These are phyloP conservation scores for Sinonovacula constricta DNA, from an alignment of 1,140 invertebrate genomes.

Conservation along the genomic window DNA sequence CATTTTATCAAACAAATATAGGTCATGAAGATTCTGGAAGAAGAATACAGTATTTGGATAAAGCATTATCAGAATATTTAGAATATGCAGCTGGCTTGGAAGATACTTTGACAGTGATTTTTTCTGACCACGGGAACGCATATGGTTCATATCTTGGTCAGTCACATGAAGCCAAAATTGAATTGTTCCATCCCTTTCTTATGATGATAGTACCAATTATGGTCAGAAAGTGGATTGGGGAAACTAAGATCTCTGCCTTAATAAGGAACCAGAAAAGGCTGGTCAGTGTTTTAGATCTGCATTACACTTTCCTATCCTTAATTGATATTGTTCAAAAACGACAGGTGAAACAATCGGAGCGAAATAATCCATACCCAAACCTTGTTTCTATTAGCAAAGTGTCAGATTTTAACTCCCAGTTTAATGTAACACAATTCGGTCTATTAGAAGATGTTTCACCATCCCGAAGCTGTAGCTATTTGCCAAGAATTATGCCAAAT, in stretches of 20 bases:
- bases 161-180: slow-evolving; percentile 65
- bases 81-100: slow-evolving; percentile 39
- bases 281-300: slow-evolving; percentile 65
- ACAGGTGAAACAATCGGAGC: not conserved
- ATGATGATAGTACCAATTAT: slow-evolving; percentile 64
- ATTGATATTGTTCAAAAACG: not conserved
- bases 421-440: slow-evolving; percentile 55
- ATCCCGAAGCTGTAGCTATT: slow-evolving; percentile 64
- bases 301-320: slow-evolving; percentile 55
- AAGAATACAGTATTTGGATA: slow-evolving; percentile 72
- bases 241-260: slow-evolving; percentile 51
- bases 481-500: slow-evolving; percentile 70
- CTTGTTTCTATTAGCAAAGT: slow-evolving; percentile 2
- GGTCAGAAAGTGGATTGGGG: slow-evolving; percentile 53
- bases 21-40: slow-evolving; percentile 73
- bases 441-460: slow-evolving; percentile 62
- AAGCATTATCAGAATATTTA: slow-evolving; percentile 61
- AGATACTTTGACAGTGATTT: slow-evolving; percentile 72
- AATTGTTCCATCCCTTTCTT: slow-evolving; percentile 74
- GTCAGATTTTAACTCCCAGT: slow-evolving; percentile 41
- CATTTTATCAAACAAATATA: slow-evolving; percentile 68
- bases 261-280: slow-evolving; percentile 62
- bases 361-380: too few relatives aligned
- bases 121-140: slow-evolving; percentile 76
- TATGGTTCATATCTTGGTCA: slow-evolving; percentile 71